Conservation (phyloP, 2,797 vertebrate species). For the Chromobotia macracanthus region DNA sequence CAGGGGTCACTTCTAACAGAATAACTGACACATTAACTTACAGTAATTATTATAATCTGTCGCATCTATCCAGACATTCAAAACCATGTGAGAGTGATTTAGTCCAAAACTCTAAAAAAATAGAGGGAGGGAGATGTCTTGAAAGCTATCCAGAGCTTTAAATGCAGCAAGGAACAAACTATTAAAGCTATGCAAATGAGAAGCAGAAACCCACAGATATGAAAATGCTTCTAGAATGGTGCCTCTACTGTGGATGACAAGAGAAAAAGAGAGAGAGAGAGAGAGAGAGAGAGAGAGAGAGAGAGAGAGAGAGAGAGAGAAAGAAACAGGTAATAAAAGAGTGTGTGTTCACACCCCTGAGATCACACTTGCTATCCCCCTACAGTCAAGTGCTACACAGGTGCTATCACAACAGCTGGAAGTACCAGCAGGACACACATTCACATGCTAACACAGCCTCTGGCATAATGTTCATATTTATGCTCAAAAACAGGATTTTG, state of each 20-base stretch:
- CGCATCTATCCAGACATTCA: not conserved
- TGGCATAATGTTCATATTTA: slow-evolving; percentile 9
- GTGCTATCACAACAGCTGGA: slow-evolving; percentile 30
- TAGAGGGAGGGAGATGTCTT: not conserved
- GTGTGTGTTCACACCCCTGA: slow-evolving; percentile 9
- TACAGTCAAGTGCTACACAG: slow-evolving; percentile 17
- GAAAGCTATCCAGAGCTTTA: not conserved
- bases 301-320: not conserved
- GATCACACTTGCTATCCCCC: slow-evolving; percentile 12
- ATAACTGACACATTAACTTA: slow-evolving; percentile 27
- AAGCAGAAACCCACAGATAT: slow-evolving; percentile 16
- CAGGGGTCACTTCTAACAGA: slow-evolving; percentile 16
- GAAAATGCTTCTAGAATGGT: slow-evolving; percentile 15
- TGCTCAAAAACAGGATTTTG: slow-evolving; percentile 3
- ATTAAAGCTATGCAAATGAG: slow-evolving; percentile 13
- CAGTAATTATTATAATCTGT: slow-evolving; percentile 27
- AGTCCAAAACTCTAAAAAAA: slow-evolving; percentile 1
- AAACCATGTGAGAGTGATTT: slow-evolving; percentile 10
- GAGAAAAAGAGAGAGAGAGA: not conserved
- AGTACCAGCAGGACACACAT: slow-evolving; percentile 30
- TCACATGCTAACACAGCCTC: slow-evolving; percentile 17
- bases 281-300: not conserved
- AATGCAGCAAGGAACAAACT: slow-evolving; percentile 5
- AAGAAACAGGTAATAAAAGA: slow-evolving; percentile 12
- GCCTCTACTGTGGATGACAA: slow-evolving; percentile 6